Evolutionary conservation across 2,888 invertebrate genomes (phyloP).

Genomic region (Melinopterus prodromus): DNA sequence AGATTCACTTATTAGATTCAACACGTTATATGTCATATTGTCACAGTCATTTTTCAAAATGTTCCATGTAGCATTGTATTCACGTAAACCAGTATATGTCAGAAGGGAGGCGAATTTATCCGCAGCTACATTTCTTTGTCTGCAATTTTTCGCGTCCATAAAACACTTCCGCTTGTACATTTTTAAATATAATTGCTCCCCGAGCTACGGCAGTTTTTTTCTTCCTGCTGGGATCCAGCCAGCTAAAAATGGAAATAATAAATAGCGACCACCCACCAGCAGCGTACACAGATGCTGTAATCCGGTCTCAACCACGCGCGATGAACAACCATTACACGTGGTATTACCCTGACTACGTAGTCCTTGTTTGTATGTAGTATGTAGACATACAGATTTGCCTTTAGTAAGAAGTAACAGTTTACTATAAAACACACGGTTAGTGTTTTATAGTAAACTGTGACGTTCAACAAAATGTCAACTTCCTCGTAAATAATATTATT

Average conservation of each 20-base stretch:
- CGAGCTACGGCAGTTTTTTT: neutral
- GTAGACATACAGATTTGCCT: no score
- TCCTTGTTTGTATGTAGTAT: no score
- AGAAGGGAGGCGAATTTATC: neutral
- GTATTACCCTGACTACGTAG: neutral
- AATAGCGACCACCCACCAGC: neutral
- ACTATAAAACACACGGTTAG: no score
- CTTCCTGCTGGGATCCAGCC: neutral
- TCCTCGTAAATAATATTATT: no score
- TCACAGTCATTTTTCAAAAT: neutral
- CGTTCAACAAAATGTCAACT: no score
- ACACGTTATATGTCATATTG: neutral
- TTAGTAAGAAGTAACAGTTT: no score
- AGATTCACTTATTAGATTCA: neutral
- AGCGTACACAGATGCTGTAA: neutral
- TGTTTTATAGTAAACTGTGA: no score
- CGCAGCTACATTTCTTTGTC: neutral
- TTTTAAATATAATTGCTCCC: conserved; percentile 15
- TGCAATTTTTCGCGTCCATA: neutral
- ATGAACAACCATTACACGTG: neutral
- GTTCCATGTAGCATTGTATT: neutral
- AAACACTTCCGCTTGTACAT: conserved; percentile 4
- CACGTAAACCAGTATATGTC: neutral
- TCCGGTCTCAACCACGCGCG: neutral
- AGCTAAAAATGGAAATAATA: neutral